Percentiles rank a stretch among this genome's conserved stretches.
These are phyloP conservation scores for Sebastes fasciatus DNA, from an alignment of 2,113 vertebrate species.

Conservation along the genomic window DNA sequence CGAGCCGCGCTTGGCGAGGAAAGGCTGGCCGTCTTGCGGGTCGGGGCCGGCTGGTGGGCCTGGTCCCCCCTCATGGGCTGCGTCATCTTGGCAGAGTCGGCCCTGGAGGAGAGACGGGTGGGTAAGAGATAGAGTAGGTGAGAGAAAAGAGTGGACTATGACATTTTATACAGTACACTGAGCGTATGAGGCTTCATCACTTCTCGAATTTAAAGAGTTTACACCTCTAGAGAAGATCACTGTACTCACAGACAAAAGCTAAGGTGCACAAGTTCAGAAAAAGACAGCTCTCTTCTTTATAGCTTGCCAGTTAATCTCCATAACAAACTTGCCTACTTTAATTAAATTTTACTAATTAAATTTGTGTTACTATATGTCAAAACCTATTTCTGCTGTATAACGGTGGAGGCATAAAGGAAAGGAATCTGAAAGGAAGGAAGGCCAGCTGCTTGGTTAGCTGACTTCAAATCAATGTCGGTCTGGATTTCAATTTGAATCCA, in stretches of 20 bases:
- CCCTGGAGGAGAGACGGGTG: conserved; percentile 80
- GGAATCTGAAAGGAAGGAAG: not conserved
- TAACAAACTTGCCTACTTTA: not conserved
- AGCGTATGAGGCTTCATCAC: not conserved
- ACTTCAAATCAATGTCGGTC: not conserved
- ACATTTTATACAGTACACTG: conserved; percentile 1
- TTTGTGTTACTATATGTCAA: not conserved
- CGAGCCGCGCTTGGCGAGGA: conserved; percentile 92
- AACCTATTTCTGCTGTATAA: not conserved
- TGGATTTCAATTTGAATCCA: not conserved
- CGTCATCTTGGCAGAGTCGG: conserved; percentile 90
- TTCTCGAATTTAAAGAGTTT: not conserved
- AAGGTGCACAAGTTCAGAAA: not conserved
- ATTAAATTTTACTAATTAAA: not conserved
- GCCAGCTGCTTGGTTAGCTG: not conserved
- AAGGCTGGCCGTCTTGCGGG: conserved; percentile 86
- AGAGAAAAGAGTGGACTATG: conserved; percentile 22
- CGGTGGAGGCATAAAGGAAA: not conserved
- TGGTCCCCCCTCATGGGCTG: conserved; percentile 88
- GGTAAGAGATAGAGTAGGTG: conserved; percentile 6
- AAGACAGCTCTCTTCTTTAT: not conserved
- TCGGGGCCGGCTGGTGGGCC: conserved; percentile 81
- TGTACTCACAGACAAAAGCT: not conserved
- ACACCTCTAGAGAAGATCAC: not conserved
- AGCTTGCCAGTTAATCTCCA: conserved; percentile 1